Evolutionary conservation across 1,140 invertebrate species (phyloP).

Genomic region (Eurosta solidaginis): DNA sequence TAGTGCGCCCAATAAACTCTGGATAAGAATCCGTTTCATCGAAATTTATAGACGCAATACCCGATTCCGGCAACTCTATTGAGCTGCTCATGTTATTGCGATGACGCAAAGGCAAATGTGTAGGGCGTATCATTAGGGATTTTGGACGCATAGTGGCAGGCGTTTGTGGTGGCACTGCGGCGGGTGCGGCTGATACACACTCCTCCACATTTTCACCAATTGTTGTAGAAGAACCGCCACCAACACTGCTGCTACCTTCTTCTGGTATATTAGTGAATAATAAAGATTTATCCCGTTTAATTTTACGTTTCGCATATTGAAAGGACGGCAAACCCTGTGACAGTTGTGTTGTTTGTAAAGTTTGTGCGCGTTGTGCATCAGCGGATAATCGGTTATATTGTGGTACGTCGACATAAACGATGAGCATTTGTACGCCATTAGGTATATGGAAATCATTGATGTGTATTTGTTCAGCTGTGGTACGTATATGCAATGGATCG

Average conservation of each 20-base stretch:
- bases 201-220: constrained; percentile 11
- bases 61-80: constrained; percentile 63
- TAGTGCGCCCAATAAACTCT: constrained; percentile 68
- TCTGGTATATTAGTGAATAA: constrained; percentile 79
- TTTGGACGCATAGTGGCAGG: constrained; percentile 40
- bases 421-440: constrained; percentile 75
- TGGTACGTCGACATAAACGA: constrained; percentile 72
- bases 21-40: constrained; percentile 58
- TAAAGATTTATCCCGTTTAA: constrained; percentile 77
- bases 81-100: constrained; percentile 60
- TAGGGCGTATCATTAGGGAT: constrained; percentile 58
- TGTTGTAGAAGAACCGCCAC: not conserved
- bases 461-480: constrained; percentile 70
- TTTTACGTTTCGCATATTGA: constrained; percentile 60
- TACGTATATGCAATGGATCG: constrained; percentile 80
- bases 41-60: constrained; percentile 57
- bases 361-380: constrained; percentile 52
- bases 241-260: constrained; percentile 60
- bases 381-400: constrained; percentile 64
- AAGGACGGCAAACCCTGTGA: constrained; percentile 44
- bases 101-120: constrained; percentile 64
- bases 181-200: not conserved
- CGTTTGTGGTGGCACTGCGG: not conserved
- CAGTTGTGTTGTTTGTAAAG: constrained; percentile 44
- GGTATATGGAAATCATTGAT: constrained; percentile 73